A percentile compares a stretch with the other conserved stretches of the same genome.
Evolutionary conservation across 2,888 invertebrate genomes (phyloP).

Genomic region (Troglohyphantes excavatus): DNA sequence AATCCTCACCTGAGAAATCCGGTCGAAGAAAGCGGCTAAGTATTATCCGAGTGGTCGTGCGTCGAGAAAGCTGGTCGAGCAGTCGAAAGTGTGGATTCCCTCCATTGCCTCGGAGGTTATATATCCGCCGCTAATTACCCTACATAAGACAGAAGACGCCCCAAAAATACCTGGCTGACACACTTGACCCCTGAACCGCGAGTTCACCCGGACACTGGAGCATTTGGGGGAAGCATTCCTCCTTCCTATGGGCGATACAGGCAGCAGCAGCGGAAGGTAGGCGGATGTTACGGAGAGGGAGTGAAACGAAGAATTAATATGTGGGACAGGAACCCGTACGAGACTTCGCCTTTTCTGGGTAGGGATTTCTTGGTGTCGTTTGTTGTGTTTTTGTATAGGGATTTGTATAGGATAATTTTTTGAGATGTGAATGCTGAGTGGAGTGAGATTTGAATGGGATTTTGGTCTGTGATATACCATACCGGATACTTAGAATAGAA

Average conservation of each 20-base stretch:
- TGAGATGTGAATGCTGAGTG: too few species aligned
- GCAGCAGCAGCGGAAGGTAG: background rate
- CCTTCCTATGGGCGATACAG: constrained; percentile 26
- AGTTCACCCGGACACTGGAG: constrained; percentile 76
- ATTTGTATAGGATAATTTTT: too few species aligned
- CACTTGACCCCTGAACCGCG: constrained; percentile 78
- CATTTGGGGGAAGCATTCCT: constrained; percentile 16
- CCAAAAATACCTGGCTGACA: constrained; percentile 67
- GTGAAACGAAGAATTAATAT: constrained; percentile 38
- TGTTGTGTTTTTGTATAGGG: too few species aligned
- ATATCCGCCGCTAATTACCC: constrained; percentile 66
- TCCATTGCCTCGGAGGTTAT: constrained; percentile 40
- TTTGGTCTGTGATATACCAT: too few species aligned
- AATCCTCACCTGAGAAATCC: constrained; percentile 10
- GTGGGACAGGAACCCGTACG: constrained; percentile 4
- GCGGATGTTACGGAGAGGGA: constrained; percentile 58
- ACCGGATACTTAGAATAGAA: too few species aligned
- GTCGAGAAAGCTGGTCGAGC: constrained; percentile 23
- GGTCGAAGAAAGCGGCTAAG: background rate
- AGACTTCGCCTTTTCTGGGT: background rate
- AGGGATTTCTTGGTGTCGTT: background rate
- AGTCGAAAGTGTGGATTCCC: constrained; percentile 43
- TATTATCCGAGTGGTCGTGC: background rate
- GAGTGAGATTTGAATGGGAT: too few species aligned
- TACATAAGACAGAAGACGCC: constrained; percentile 48